Conservation (phyloP, 2,888 invertebrate genomes). For the Subacronicta megacephala region DNA sequence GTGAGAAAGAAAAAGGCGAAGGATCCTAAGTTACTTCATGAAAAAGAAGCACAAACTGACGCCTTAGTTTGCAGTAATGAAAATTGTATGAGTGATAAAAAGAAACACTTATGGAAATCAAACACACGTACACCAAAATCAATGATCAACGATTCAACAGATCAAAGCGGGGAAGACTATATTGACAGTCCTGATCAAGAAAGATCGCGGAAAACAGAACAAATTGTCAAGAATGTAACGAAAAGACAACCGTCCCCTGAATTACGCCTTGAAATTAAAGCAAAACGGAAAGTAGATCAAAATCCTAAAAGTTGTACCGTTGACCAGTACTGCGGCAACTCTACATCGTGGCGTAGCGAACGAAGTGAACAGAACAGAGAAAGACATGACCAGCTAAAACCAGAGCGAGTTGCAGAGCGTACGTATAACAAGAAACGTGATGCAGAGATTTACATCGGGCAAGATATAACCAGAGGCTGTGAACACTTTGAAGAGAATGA, state of each 20-base stretch:
- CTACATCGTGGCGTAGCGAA: neutral
- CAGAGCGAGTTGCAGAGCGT: neutral
- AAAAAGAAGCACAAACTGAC: slow-evolving; percentile 58
- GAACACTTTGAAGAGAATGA: neutral
- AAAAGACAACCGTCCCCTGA: neutral
- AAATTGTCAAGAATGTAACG: neutral
- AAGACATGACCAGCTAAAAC: neutral
- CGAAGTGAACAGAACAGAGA: neutral
- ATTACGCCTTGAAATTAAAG: neutral
- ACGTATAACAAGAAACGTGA: neutral
- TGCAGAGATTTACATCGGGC: neutral
- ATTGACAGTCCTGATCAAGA: neutral
- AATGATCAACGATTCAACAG: neutral
- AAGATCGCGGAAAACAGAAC: slow-evolving; percentile 6
- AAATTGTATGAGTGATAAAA: slow-evolving; percentile 5
- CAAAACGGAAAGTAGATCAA: neutral
- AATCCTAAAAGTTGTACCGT: neutral
- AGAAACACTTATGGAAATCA: slow-evolving; percentile 1
- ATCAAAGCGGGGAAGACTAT: neutral
- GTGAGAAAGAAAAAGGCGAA: slow-evolving; percentile 57
- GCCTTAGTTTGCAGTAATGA: neutral
- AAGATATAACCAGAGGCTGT: neutral
- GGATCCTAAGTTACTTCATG: slow-evolving; percentile 8
- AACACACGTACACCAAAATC: neutral
- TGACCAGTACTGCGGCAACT: neutral